These are phyloP conservation scores for Eremobia ochroleuca DNA, from an alignment of 2,888 invertebrate species.

Conservation along the genomic window DNA sequence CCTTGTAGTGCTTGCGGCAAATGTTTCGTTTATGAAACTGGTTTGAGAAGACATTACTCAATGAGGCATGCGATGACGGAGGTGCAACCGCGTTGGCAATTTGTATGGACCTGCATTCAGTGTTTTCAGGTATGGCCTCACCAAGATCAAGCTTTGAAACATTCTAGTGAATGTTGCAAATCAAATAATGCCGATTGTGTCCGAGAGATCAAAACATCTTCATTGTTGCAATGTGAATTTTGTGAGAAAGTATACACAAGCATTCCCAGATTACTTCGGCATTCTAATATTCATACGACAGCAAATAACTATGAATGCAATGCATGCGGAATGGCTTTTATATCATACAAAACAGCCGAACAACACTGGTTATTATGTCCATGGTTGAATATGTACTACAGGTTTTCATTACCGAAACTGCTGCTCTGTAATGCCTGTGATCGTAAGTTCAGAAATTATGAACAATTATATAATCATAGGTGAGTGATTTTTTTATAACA, in stretches of 20 bases:
- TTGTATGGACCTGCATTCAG: slow-evolving; percentile 88
- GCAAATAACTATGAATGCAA: slow-evolving; percentile 93
- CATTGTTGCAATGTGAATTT: slow-evolving; percentile 87
- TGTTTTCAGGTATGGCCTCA: slow-evolving; percentile 89
- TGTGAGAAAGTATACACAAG: slow-evolving; percentile 88
- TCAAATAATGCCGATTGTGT: slow-evolving; percentile 77
- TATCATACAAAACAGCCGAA: slow-evolving; percentile 83
- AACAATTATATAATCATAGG: slow-evolving; percentile 89
- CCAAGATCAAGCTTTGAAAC: slow-evolving; percentile 82
- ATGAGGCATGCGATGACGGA: slow-evolving; percentile 82
- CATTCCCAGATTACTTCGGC: slow-evolving; percentile 85
- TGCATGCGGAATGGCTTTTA: slow-evolving; percentile 84
- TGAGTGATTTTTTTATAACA: slow-evolving; percentile 57
- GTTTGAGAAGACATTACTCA: slow-evolving; percentile 83
- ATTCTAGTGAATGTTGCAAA: slow-evolving; percentile 81
- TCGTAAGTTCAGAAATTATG: slow-evolving; percentile 87
- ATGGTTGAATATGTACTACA: slow-evolving; percentile 83
- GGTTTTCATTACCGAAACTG: slow-evolving; percentile 85
- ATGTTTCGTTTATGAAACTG: slow-evolving; percentile 88
- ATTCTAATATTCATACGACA: slow-evolving; percentile 91
- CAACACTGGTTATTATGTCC: slow-evolving; percentile 86
- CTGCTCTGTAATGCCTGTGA: slow-evolving; percentile 88
- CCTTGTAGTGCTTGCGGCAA: slow-evolving; percentile 87
- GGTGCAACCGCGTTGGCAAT: slow-evolving; percentile 84
- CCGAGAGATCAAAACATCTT: slow-evolving; percentile 87